Base-by-base conservation (phyloP, 2,113 vertebrate genomes). In the Sphaerodactylus townsendi region DNA sequence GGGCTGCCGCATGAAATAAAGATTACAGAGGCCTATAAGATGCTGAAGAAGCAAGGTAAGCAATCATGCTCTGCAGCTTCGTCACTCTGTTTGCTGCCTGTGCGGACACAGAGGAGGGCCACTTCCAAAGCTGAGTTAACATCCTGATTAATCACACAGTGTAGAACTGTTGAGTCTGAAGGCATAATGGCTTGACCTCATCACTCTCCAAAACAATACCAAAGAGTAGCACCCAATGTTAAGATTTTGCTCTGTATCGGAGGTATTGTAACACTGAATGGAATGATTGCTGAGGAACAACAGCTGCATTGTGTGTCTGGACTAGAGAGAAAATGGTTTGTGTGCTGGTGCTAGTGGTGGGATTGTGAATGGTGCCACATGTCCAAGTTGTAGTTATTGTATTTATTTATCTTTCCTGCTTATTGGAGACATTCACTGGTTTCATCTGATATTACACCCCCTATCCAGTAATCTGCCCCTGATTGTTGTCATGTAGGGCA, bases 1-100 rank as follows among this genome's bases (percentile, higher is more conserved):
- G 96, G 94, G 39, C 93, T 99, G 81, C 97, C 98, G 3, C 96
- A 98, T 7, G 98, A 99, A 88, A 96, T 96, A 87, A 99, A 99
- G 95, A 98, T 99, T 21, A 91, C 96, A 0, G 99, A 99, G 59
- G 99, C 99, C 46, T 99, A 99, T 94, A 97, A 98, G 93, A 99
- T 99, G 98, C 95, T 99, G 73, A 99, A 99, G 92, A 99, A 99
- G 89, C 99, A 99, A 94, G 98, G 98, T 99, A 86, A 96, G 96
- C 3, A 14, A 73, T 37, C 53, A 6, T 41, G 86, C 30, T 7
- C 0, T 1, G 2, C 8, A 0, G 0, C 7, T 65, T 17, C 72
- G 17, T 1, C 3, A 1, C 3, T 33, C n/a, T 62, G 15, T 33
- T n/a, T 62, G 15, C 23, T 69, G 10, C 15, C 3, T 37, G 25